These are phyloP conservation scores for Sitophilus oryzae DNA, from an alignment of 1,140 invertebrate genomes.

Conservation along the genomic window DNA sequence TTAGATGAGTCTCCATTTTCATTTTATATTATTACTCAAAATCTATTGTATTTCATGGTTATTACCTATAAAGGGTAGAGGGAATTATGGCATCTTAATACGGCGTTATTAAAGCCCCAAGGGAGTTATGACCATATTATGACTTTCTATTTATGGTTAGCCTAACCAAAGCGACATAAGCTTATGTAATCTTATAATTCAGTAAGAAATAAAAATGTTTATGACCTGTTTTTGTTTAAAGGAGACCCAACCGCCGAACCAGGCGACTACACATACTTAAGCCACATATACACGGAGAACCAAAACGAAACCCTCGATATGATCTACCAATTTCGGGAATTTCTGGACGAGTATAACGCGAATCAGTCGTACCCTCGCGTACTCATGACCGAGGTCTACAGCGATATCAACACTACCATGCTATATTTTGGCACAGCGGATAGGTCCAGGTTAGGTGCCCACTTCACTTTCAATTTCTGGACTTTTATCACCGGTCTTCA, in stretches of 20 bases:
- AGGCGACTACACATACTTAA: constrained; percentile 51
- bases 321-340: constrained; percentile 56
- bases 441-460: constrained; percentile 49
- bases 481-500: constrained; percentile 46
- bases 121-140: too few species aligned
- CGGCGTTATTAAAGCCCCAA: too few species aligned
- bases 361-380: constrained; percentile 42
- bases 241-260: constrained; percentile 39
- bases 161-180: too few species aligned
- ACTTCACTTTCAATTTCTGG: constrained; percentile 62
- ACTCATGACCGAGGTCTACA: constrained; percentile 62
- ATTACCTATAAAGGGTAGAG: too few species aligned
- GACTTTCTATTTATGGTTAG: too few species aligned
- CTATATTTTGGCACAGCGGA: constrained; percentile 51
- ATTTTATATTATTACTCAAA: too few species aligned
- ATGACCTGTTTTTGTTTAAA: too few species aligned
- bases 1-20: too few species aligned
- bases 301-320: constrained; percentile 55
- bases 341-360: constrained; percentile 51
- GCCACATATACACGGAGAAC: constrained; percentile 60
- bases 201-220: too few species aligned
- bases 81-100: too few species aligned
- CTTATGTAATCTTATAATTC: too few species aligned
- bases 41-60: too few species aligned
- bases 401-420: constrained; percentile 46